Percentiles rank a stretch among this genome's conserved stretches.
These are phyloP conservation scores for Oostethus manadensis DNA, from an alignment of 2,113 vertebrate species.

Conservation along the genomic window DNA sequence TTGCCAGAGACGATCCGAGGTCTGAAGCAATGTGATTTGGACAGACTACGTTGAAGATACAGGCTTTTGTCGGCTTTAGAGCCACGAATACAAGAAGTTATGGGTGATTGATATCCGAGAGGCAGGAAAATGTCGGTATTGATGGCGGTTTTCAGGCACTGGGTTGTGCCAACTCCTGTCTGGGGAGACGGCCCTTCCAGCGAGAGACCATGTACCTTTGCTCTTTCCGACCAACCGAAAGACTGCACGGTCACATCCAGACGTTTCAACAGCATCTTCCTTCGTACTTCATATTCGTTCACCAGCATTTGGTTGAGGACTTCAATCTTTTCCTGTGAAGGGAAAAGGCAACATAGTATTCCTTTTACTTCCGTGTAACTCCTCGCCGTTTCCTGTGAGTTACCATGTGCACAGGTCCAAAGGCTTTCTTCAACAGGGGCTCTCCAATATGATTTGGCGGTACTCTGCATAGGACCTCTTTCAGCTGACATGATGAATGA, in stretches of 20 bases:
- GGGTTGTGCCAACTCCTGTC: too few species aligned
- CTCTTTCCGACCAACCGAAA: conserved; percentile 95
- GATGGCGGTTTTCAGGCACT: too few species aligned
- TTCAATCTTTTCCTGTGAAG: conserved; percentile 89
- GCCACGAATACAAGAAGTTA: too few species aligned
- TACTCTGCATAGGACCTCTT: conserved; percentile 89
- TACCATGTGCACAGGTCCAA: conserved; percentile 94
- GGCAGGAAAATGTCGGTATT: too few species aligned
- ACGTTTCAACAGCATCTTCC: conserved; percentile 94
- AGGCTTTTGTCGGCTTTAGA: too few species aligned
- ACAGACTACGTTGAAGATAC: too few species aligned
- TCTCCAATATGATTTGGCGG: conserved; percentile 85
- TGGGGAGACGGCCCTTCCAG: too few species aligned
- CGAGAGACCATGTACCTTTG: conserved; percentile 78
- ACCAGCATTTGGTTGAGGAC: conserved; percentile 92
- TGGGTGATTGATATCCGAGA: too few species aligned
- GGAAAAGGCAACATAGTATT: conserved; percentile 16
- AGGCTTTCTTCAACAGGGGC: conserved; percentile 84
- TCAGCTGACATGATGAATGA: conserved; percentile 76
- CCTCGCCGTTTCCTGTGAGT: conserved; percentile 31
- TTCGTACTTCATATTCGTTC: conserved; percentile 94
- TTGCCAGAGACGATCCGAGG: too few species aligned
- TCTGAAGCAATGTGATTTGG: too few species aligned
- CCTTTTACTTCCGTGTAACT: background rate
- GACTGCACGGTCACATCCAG: conserved; percentile 97